phyloP scores from a whole-genome alignment of 2,113 vertebrate genomes.

The Aegithalos caudatus region DNA sequence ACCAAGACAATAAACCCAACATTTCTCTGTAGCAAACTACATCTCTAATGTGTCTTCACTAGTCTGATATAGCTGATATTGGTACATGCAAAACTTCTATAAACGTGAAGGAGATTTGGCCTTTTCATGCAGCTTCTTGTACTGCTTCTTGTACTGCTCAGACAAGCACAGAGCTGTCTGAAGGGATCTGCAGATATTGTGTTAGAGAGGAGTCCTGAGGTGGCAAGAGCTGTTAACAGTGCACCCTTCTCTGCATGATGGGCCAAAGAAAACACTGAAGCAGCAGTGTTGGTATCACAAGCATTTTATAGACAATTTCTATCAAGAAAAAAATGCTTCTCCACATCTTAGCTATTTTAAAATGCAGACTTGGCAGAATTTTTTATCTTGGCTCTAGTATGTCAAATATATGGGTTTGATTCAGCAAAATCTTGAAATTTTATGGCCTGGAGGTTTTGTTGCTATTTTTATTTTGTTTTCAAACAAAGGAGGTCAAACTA shows the following conservation, averaged over 20 bases:
- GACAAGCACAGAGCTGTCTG: neutral
- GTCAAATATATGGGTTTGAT: neutral
- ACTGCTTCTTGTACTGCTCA: neutral
- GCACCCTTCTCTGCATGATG: neutral
- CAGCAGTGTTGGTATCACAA: neutral
- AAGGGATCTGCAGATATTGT: neutral
- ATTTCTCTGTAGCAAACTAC: neutral
- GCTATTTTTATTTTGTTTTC: conserved; percentile 12
- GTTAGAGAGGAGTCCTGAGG: neutral
- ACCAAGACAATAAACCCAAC: neutral
- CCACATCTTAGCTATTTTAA: neutral
- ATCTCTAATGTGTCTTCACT: neutral
- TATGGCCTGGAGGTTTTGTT: neutral
- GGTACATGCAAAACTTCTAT: neutral
- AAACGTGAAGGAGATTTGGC: neutral
- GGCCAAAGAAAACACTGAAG: neutral
- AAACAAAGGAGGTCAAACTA: neutral
- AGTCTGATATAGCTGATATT: neutral
- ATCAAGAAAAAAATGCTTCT: neutral
- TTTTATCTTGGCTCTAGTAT: neutral
- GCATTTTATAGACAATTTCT: neutral
- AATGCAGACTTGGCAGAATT: neutral
- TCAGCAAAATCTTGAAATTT: conserved; percentile 15
- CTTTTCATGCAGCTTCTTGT: neutral
- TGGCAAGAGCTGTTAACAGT: neutral